Conservation (phyloP, 2,113 vertebrate species). For the Leucoraja erinaceus region DNA sequence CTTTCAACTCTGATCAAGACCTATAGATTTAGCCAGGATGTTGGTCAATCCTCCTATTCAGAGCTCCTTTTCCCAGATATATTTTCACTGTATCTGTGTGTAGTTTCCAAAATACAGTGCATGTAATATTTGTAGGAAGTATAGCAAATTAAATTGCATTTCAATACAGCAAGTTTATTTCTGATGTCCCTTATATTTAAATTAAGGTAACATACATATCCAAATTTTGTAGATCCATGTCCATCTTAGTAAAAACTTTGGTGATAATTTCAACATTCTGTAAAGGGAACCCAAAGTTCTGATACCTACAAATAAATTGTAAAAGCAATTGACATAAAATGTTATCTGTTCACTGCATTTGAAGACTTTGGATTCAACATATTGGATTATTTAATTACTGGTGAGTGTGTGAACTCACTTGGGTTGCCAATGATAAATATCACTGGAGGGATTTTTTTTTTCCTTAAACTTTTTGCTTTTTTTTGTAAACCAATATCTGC, state of each 20-base stretch:
- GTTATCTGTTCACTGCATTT: not conserved
- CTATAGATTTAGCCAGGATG: not conserved
- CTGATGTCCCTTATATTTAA: not conserved
- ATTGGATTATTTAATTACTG: not conserved
- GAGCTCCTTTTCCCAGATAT: not conserved
- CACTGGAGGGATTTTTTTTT: too few relatives aligned
- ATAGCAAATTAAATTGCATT: not conserved
- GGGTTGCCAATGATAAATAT: too few relatives aligned
- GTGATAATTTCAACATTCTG: constrained; percentile 58
- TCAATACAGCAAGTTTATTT: not conserved
- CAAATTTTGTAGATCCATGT: constrained; percentile 61
- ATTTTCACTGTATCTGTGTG: not conserved
- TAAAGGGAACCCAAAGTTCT: constrained; percentile 45
- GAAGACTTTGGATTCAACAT: not conserved
- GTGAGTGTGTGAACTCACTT: not conserved
- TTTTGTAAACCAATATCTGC: too few relatives aligned
- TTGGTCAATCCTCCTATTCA: not conserved
- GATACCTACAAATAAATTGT: constrained; percentile 42
- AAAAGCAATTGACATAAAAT: not conserved
- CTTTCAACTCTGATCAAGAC: not conserved
- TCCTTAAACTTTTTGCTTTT: too few relatives aligned
- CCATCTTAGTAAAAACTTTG: constrained; percentile 56
- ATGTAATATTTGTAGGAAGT: not conserved
- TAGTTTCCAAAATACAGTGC: not conserved
- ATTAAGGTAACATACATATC: constrained; percentile 51